Evolutionary conservation across 2,113 vertebrate species (phyloP), one percentile per base, ranked within the genome.

Genomic region (Siniperca knerii): DNA sequence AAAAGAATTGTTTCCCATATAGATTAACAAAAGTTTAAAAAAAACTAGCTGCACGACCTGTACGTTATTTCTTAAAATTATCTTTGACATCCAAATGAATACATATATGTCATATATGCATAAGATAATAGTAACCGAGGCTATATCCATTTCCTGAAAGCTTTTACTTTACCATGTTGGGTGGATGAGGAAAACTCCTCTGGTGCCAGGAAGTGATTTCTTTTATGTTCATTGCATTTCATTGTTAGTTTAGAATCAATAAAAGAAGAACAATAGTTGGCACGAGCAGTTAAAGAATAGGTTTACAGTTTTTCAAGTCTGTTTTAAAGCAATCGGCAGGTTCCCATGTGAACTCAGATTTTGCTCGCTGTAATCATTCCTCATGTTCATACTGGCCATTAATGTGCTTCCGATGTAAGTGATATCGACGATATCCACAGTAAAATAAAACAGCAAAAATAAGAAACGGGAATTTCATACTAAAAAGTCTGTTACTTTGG

Each of bases 101-200:
- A 23, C n/a, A 33, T 25, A 7, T 37, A 37, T 37, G 35, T 37
- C 35, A 2, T 37, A 0, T 40, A 33, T 75, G 70, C 18, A 65
- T 21, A 21, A 54, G 61, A 73, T 84, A 40, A 74, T 16, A n/a
- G 48, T 71, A 55, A 67, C 35, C 68, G 76, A 37, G 61, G 46
- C n/a, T 62, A 13, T 4, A 13, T 21, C 8, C 42, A 35, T 18
- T 64, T 82, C 54, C 57, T 35, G 54, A 61, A 72, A 82, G 84
- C 46, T 72, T 81, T 77, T 52, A 52, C 52, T 16, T 61, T 52
- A 23, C 6, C 25, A 23, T 5, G 42, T 50, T 20, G 42, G 54
- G 54, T 69, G 11, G 55, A 15, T 80, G 48, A 1, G 21, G 40
- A 70, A 79, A 52, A 70, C n/a, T 58, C 48, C 8, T 46, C 77